Conservation (phyloP, 2,113 vertebrate genomes). For the Ochotona curzoniae region DNA sequence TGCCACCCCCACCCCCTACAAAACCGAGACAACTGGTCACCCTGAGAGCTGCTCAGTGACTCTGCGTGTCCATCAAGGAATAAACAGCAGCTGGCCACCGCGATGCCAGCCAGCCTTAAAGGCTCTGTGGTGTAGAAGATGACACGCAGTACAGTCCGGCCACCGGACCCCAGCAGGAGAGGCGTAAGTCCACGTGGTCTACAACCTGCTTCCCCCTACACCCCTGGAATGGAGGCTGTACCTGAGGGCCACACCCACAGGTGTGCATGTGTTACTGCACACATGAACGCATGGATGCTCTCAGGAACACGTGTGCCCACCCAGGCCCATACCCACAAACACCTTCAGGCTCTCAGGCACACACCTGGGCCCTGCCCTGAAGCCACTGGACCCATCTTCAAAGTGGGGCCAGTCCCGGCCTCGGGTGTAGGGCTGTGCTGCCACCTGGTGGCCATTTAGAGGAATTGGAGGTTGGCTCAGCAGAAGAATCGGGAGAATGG, state of each 20-base stretch:
- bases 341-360: fast-evolving
- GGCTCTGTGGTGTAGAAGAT: background rate
- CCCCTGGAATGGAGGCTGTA: no score
- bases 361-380: background rate
- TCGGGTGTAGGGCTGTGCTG: background rate
- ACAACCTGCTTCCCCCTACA: no score
- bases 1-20: fast-evolving
- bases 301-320: background rate
- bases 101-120: no score
- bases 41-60: no score
- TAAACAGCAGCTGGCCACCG: fast-evolving
- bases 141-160: fast-evolving
- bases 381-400: background rate
- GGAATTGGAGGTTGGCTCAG: background rate
- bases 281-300: background rate
- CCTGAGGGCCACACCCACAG: no score
- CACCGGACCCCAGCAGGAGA: background rate
- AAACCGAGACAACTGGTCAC: no score
- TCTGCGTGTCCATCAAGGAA: background rate
- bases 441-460: conserved; percentile 61
- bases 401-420: background rate
- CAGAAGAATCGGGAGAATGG: no score
- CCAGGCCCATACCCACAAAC: background rate
- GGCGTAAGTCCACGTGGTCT: no score
- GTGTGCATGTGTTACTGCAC: background rate